phyloP scores from a whole-genome alignment of 2,888 invertebrate species.

The Drosophila cognata region DNA sequence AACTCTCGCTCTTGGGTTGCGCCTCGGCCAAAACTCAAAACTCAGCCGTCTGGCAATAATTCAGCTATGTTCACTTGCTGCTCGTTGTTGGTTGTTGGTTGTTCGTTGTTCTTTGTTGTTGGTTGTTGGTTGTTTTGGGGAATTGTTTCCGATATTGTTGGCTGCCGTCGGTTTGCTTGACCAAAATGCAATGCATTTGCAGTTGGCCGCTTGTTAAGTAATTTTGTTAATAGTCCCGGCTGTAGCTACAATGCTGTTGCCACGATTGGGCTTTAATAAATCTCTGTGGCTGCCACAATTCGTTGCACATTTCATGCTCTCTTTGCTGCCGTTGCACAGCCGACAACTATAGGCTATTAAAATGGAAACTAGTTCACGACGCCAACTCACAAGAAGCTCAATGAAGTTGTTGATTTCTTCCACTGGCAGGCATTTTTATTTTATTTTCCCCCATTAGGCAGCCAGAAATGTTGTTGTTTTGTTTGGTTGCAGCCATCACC shows the following conservation, averaged over 20 bases:
- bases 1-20: slow-evolving; percentile 10
- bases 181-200: slow-evolving; percentile 62
- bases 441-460: slow-evolving; percentile 4
- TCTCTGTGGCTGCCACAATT: slow-evolving; percentile 78
- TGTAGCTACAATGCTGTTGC: background rate
- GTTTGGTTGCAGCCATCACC: slow-evolving; percentile 28
- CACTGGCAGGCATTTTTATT: slow-evolving; percentile 13
- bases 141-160: slow-evolving; percentile 29
- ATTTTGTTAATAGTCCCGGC: slow-evolving; percentile 75
- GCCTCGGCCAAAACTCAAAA: slow-evolving; percentile 63
- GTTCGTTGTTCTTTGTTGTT: slow-evolving; percentile 12
- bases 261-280: slow-evolving; percentile 70
- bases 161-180: slow-evolving; percentile 33
- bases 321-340: slow-evolving; percentile 56
- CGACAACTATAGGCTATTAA: slow-evolving; percentile 58
- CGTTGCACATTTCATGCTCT: slow-evolving; percentile 80
- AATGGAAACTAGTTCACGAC: slow-evolving; percentile 74
- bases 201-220: slow-evolving; percentile 77
- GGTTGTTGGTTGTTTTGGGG: slow-evolving; percentile 13
- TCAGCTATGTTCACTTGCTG: slow-evolving; percentile 54
- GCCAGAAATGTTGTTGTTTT: background rate
- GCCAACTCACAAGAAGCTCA: slow-evolving; percentile 56
- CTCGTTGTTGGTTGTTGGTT: slow-evolving; percentile 19
- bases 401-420: slow-evolving; percentile 55
- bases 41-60: slow-evolving; percentile 73